Evolutionary conservation across 1,140 invertebrate species (phyloP), one percentile per base, ranked within the genome.

Genomic region (Drosophila nebulosa): DNA sequence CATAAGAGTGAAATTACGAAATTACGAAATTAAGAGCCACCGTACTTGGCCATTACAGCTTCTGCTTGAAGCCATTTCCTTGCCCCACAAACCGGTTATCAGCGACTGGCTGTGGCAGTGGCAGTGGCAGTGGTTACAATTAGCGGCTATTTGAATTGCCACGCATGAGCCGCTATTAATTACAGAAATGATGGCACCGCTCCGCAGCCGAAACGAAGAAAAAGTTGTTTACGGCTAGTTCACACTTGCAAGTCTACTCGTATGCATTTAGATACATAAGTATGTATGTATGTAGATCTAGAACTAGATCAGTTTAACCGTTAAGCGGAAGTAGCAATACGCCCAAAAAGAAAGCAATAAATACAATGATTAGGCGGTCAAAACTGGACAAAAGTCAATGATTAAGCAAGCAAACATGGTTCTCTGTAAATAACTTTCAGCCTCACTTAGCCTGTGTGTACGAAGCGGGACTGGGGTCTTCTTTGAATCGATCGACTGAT

Each of bases 111-210:
- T 14, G 39, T 42, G 36, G 36, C 14, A 16, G 36, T 18, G 16
- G 39, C 16, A 42, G 39, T 77, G 65, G 72, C 74, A 74, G 74
- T 69, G 78, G 74, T 74, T 81, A 83, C 79, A 83, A 83, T 83
- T 83, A 83, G 79, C 79, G 79, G 74, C 79, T 83, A 83, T 83
- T 83, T 83, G 74, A 83, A 83, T 83, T 74, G 79, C 79, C 66
- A 76, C 78, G 80, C 79, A 83, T 78, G 79, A 75, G 79, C 79
- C 74, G 74, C 79, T 83, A 83, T 83, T 83, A 83, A 83, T 83
- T 83, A 83, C 79, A 67, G 64, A 72, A 79, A 80, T 79, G 78
- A 79, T 80, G 78, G 77, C 72, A 76, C 78, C 72, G 77, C 72
- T 72, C 78, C 72, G 58, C 61, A 35, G 58, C 63, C 69, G 62